These are phyloP conservation scores for Cecidostiba fungosa DNA, from an alignment of 2,888 invertebrate species.

Conservation along the genomic window DNA sequence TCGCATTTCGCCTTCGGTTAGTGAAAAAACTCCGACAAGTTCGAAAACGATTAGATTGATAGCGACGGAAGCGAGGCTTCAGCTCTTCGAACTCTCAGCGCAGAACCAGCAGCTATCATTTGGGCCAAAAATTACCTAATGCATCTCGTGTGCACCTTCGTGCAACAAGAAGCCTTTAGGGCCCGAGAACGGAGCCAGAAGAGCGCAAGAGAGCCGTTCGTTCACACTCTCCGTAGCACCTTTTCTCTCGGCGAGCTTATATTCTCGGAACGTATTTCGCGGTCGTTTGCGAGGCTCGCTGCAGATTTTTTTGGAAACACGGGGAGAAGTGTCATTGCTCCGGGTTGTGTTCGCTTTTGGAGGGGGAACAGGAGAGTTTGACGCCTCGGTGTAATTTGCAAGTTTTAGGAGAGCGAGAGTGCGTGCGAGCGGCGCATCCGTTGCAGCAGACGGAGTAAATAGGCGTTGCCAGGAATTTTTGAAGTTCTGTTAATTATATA, in stretches of 20 bases:
- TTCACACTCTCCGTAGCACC: conserved; percentile 10
- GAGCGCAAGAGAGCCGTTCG: background rate
- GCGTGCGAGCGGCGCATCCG: background rate
- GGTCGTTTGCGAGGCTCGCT: conserved; percentile 16
- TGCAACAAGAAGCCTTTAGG: conserved; percentile 55
- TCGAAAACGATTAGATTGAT: conserved; percentile 41
- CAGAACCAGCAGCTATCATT: conserved; percentile 17
- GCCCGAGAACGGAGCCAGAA: conserved; percentile 3
- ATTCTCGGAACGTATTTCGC: conserved; percentile 53
- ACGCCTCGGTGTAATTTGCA: conserved; percentile 46
- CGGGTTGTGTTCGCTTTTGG: conserved; percentile 27
- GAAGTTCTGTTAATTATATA: background rate
- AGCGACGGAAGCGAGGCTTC: conserved; percentile 5
- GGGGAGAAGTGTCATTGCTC: conserved; percentile 52
- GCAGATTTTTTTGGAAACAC: background rate
- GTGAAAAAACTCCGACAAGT: background rate
- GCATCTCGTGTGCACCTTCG: conserved; percentile 40
- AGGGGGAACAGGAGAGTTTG: background rate
- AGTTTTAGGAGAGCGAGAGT: conserved; percentile 21
- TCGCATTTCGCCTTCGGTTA: conserved; percentile 1
- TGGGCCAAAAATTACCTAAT: conserved; percentile 45
- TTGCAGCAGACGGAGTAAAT: background rate
- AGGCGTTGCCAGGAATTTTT: background rate
- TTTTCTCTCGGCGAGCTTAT: background rate
- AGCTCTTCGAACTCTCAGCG: background rate